A percentile compares a stretch with the other conserved stretches of the same genome.
These are phyloP conservation scores for Poeciliopsis prolifica DNA, from an alignment of 2,113 vertebrate genomes.

Conservation along the genomic window DNA sequence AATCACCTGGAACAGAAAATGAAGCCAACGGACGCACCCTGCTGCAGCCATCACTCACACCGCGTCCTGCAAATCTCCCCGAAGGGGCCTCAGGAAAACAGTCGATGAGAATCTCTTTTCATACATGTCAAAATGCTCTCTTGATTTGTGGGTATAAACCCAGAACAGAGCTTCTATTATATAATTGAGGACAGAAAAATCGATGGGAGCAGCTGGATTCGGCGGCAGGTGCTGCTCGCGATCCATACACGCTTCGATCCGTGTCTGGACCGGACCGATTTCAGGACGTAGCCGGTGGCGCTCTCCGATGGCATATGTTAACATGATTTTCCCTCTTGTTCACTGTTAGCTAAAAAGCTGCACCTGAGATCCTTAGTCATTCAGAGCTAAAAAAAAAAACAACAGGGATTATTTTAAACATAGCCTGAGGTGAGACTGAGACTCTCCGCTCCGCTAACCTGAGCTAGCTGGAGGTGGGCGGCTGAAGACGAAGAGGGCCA, in stretches of 20 bases:
- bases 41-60: constrained; percentile 29
- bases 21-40: constrained; percentile 28
- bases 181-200: constrained; percentile 83
- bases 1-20: constrained; percentile 69
- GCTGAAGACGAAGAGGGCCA: constrained; percentile 71
- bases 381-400: constrained; percentile 57
- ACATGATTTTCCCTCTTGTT: constrained; percentile 69
- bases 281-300: constrained; percentile 72
- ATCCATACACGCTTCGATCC: constrained; percentile 80
- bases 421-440: constrained; percentile 80
- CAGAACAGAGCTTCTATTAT: constrained; percentile 80
- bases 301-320: constrained; percentile 77
- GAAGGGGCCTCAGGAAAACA: constrained; percentile 63
- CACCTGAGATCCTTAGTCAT: constrained; percentile 77
- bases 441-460: constrained; percentile 74
- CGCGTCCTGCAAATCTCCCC: constrained; percentile 61
- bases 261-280: constrained; percentile 75
- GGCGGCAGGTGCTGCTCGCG: constrained; percentile 60
- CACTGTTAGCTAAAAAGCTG: constrained; percentile 55
- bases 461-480: constrained; percentile 69
- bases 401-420: constrained; percentile 81
- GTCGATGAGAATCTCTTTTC: constrained; percentile 81
- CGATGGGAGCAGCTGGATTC: constrained; percentile 80
- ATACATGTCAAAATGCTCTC: constrained; percentile 70
- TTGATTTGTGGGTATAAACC: constrained; percentile 75